Base-by-base conservation (phyloP, 2,113 vertebrate genomes). In the Seriola aureovittata region DNA sequence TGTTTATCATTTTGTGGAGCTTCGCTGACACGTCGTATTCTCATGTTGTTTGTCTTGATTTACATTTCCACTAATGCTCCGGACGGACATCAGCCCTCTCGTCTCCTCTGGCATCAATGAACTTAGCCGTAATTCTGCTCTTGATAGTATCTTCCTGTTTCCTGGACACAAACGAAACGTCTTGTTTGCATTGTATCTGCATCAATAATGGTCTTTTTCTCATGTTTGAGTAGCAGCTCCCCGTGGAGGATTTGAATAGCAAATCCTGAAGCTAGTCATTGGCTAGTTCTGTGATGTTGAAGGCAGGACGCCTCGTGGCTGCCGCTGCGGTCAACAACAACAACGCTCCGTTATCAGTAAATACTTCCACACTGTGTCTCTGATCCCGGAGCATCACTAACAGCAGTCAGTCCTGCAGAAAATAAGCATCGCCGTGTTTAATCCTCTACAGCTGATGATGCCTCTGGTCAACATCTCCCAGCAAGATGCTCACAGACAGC, bases 121-220 rank as follows among this genome's bases (percentile, higher is more conserved):
- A 71, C 36, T 83, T 42, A 62, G 85, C 72, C 57, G 32, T 46
- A 23, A 75, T 72, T 62, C 57, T 68, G 32, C 8, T 38, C 38
- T 13, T 5, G 84, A 87, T 79, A 5, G 64, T 29, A 65, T 88
- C 54, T 42, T 5, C 76, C 25, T n/a, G 54, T 65, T 85, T 75
- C 71, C 76, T 21, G 59, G 48, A 57, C 36, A 57, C 57, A 78
- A 65, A 38, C 81, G 73, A 68, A 60, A 59, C 63, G 64, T 83
- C 75, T 82, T 67, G 44, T 85, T 88, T 85, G 81, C 77, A 71
- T 66, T 13, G 64, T 58, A 3, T 66, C 34, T 55, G 16, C 23
- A 23, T 66, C 21, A 32, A 50, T 64, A 48, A 62, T 63, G 14
- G n/a, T 8, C 14, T 62, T 29, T 29, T 8, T 4, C 23, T 23